phyloP scores from a whole-genome alignment of 2,888 invertebrate species.

The Diachrysia chrysitis region DNA sequence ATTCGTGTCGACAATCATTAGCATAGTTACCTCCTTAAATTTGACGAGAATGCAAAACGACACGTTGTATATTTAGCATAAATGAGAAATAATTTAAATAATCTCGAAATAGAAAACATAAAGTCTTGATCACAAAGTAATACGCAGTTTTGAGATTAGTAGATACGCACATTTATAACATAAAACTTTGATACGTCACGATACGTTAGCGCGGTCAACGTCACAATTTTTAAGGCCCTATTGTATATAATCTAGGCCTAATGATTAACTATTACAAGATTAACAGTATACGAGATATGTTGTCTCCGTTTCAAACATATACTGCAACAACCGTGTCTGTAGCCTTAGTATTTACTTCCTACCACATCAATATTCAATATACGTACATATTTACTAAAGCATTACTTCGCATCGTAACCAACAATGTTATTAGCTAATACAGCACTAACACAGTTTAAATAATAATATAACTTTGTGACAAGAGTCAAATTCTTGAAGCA shows the following conservation, averaged over 20 bases:
- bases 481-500: constrained; percentile 22
- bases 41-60: too few species aligned
- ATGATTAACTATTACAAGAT: background rate
- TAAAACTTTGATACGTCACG: constrained; percentile 6
- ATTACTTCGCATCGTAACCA: background rate
- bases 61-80: constrained; percentile 37
- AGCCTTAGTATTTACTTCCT: background rate
- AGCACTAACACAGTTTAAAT: constrained; percentile 7
- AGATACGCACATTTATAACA: constrained; percentile 2
- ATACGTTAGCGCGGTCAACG: background rate
- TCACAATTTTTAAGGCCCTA: background rate
- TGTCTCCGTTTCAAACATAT: background rate
- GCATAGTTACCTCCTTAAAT: too few species aligned
- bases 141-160: constrained; percentile 6
- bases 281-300: background rate
- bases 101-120: constrained; percentile 35
- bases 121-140: constrained; percentile 30
- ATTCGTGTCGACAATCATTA: too few species aligned
- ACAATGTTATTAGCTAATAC: background rate
- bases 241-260: background rate
- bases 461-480: constrained; percentile 50
- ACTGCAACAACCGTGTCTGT: background rate
- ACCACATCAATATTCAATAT: background rate
- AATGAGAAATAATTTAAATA: constrained; percentile 36
- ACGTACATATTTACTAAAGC: constrained; percentile 3